These are phyloP conservation scores for Sciurus niger DNA, from an alignment of 2,113 vertebrate genomes.

Conservation along the genomic window DNA sequence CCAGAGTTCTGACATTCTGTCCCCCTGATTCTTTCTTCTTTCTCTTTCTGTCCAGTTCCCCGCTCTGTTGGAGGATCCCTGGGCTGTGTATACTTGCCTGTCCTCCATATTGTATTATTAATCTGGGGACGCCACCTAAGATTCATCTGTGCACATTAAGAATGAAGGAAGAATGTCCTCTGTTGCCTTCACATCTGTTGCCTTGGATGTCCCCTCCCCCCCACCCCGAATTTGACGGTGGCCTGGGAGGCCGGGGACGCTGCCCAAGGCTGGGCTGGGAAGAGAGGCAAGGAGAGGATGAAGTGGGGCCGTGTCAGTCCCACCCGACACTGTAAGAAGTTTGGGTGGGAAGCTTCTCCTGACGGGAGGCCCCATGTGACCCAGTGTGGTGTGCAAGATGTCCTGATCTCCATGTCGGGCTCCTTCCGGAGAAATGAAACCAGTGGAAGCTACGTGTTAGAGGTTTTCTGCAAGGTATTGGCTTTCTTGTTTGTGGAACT, in stretches of 20 bases:
- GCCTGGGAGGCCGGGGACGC: background rate
- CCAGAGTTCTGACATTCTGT: background rate
- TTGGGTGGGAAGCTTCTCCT: background rate
- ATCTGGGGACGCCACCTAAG: no score
- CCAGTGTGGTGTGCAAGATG: no score
- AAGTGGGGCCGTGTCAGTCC: rapidly evolving
- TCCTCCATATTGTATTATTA: background rate
- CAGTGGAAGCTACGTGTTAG: background rate
- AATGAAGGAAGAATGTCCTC: background rate
- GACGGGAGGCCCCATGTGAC: no score
- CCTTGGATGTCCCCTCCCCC: no score
- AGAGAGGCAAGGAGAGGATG: background rate
- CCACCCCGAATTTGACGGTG: background rate
- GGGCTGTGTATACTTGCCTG: rapidly evolving
- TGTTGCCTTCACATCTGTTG: background rate
- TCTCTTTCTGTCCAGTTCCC: background rate
- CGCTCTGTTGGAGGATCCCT: background rate
- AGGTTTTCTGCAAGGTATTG: background rate
- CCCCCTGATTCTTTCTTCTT: no score
- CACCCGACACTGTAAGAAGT: background rate
- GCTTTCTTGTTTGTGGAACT: rapidly evolving
- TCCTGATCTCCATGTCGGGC: background rate
- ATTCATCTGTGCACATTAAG: background rate
- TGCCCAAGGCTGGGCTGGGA: background rate
- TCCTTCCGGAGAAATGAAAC: background rate